Percentiles rank a stretch among this genome's conserved stretches.
phyloP scores from a whole-genome alignment of 2,888 invertebrate species.

The Drosophila flavopinicola region DNA sequence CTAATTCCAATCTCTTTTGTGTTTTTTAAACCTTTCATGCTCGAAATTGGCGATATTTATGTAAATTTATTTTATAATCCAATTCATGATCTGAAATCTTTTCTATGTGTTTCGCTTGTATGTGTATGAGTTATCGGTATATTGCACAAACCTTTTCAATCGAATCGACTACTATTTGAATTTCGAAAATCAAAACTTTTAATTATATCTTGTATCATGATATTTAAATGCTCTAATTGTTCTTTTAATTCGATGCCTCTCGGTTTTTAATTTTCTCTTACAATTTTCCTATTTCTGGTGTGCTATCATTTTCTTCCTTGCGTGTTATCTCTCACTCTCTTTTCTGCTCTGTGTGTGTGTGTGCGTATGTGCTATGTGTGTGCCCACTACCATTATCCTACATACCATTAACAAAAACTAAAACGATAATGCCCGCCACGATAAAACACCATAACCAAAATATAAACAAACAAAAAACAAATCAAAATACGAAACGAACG shows the following conservation, averaged over 20 bases:
- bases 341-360: slow-evolving; percentile 71
- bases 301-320: slow-evolving; percentile 33
- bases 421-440: slow-evolving; percentile 47
- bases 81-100: slow-evolving; percentile 18
- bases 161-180: too few relatives aligned
- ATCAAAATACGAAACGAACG: slow-evolving; percentile 68
- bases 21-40: slow-evolving; percentile 60
- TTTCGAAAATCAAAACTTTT: too few relatives aligned
- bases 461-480: slow-evolving; percentile 53
- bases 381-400: slow-evolving; percentile 69
- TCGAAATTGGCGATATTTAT: slow-evolving; percentile 51
- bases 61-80: slow-evolving; percentile 22
- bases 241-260: slow-evolving; percentile 26
- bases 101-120: slow-evolving; percentile 5
- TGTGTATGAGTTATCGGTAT: slow-evolving; percentile 1
- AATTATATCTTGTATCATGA: neutral
- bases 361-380: slow-evolving; percentile 74
- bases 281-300: slow-evolving; percentile 27
- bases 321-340: slow-evolving; percentile 59
- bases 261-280: slow-evolving; percentile 41
- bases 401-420: slow-evolving; percentile 49
- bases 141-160: neutral
- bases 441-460: slow-evolving; percentile 50
- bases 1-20: slow-evolving; percentile 57
- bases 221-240: too few relatives aligned